These are phyloP conservation scores for Acanthacorydalis orientalis DNA, from an alignment of 2,888 invertebrate species.

Conservation along the genomic window DNA sequence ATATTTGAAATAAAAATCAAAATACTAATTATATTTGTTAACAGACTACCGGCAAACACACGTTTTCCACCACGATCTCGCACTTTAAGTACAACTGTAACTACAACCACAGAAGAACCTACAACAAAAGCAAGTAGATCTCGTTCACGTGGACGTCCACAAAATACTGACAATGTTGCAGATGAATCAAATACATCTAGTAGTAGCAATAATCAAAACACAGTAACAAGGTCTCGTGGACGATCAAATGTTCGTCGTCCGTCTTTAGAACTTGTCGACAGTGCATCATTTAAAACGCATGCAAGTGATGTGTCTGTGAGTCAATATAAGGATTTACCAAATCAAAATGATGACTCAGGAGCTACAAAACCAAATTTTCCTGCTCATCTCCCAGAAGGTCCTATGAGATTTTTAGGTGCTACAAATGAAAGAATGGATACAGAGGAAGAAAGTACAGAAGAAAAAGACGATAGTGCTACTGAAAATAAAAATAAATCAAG, in stretches of 20 bases:
- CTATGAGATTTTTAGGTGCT: slow-evolving; percentile 37
- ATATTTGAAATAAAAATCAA: too few relatives aligned
- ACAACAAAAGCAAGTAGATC: slow-evolving; percentile 21
- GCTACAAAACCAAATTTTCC: slow-evolving; percentile 36
- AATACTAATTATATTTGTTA: too few relatives aligned
- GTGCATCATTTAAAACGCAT: slow-evolving; percentile 65
- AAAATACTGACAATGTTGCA: slow-evolving; percentile 21
- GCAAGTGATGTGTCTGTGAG: slow-evolving; percentile 33
- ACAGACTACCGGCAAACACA: slow-evolving; percentile 62
- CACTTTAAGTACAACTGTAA: slow-evolving; percentile 35
- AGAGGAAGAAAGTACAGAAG: background rate
- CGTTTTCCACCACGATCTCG: slow-evolving; percentile 62
- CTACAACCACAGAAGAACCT: slow-evolving; percentile 20
- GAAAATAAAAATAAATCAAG: background rate
- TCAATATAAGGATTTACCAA: slow-evolving; percentile 32
- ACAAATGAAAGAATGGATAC: slow-evolving; percentile 18
- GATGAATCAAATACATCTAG: slow-evolving; percentile 21
- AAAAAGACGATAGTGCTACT: background rate
- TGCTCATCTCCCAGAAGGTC: slow-evolving; percentile 32
- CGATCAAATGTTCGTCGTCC: slow-evolving; percentile 54
- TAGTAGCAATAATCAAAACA: background rate
- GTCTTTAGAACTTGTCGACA: slow-evolving; percentile 64
- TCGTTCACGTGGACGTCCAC: slow-evolving; percentile 23
- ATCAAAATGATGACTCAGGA: slow-evolving; percentile 27
- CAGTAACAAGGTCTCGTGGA: slow-evolving; percentile 19